Evolutionary conservation across 1,140 invertebrate genomes (phyloP), one percentile per base, ranked within the genome.

Genomic region (Drosophila prosaltans): DNA sequence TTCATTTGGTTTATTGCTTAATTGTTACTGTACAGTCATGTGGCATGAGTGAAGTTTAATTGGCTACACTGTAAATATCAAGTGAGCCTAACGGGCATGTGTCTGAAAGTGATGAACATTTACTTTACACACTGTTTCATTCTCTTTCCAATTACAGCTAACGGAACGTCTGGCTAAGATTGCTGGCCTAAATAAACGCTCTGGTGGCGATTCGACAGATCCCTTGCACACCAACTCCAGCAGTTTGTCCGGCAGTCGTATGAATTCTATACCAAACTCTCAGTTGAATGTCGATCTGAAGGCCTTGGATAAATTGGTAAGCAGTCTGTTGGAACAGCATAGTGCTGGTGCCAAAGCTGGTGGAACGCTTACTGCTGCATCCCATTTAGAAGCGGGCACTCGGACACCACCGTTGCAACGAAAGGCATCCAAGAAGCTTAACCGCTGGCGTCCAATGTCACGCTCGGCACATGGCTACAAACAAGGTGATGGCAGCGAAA

Each of bases 301-400:
- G 64, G 84, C 62, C 0, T 61, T 92, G 57, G 92, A 92, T 58
- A 92, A 92, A 65, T 74, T 92, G 36, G 90, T 92, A 4, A 86
- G 77, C 60, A 80, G 70, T 40, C 67, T 92, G 26, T 41, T 92
- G 62, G 91, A 92, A 70, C 82, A 91, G 64, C 91, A 91, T 57
- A 65, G 70, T 7, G 59, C 81, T 1, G 70, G 48, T 8, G 67
- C 51, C 1, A 55, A 59, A 8, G 41, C 55, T n/a, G 26, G 62
- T 32, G 51, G 65, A 1, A 63, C 32, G 6, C 67, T 70, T 55
- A 48, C 48, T 51, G 54, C 41, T 3, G 11, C 39, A 0, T 40
- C 67, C 2, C 26, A 59, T 26, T 11, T 70, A 30, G 71, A 80
- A 11, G 43, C 67, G 0, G 84, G 74, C 41, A 68, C 51, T 1